Base-by-base conservation (phyloP, 2,888 invertebrate genomes). In the Cinara cedri region DNA sequence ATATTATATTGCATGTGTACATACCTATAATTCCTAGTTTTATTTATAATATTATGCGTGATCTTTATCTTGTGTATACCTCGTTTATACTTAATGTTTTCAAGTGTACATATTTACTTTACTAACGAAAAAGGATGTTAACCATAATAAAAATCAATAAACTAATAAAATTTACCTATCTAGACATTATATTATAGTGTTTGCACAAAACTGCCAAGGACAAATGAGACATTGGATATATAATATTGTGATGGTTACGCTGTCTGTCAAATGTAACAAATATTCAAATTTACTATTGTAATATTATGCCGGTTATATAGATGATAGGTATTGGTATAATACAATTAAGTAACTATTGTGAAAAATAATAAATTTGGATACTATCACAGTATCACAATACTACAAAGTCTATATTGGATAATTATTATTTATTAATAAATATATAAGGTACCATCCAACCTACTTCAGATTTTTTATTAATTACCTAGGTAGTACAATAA, bases 211-310 rank as follows among this genome's bases (percentile, higher is more conserved):
- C 21, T 51, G 1, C 4, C 72, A 63, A 72, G 72, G 72, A 10
- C 16, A 72, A 2, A 51, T 63, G n/a, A 21, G 16, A 26, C 51
- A 21, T 34, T 72, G 57, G 14, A 14, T 49, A 49, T 21, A 13
- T 51, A 10, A 3, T 11, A 1, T 14, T 26, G 21, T 11, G 57
- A 62, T 19, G 19, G 11, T 16, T 62, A 34, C 10, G 10, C 34
- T 62, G 62, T 63, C 51, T 72, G 62, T 63, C 51, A 51, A 51
- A 62, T 60, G 14, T 72, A 72, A 72, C 49, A 51, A 72, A 72
- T 63, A 72, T 72, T 60, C 34, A 34, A 63, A 46, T 34, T 63
- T 63, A 51, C 51, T 62, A 62, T 62, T 72, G 51, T 51, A 51
- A 3, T 51, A 51, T 34, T 21, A 62, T 16, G 34, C 9, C 3